phyloP scores from a whole-genome alignment of 2,113 vertebrate species.

The Merops nubicus region DNA sequence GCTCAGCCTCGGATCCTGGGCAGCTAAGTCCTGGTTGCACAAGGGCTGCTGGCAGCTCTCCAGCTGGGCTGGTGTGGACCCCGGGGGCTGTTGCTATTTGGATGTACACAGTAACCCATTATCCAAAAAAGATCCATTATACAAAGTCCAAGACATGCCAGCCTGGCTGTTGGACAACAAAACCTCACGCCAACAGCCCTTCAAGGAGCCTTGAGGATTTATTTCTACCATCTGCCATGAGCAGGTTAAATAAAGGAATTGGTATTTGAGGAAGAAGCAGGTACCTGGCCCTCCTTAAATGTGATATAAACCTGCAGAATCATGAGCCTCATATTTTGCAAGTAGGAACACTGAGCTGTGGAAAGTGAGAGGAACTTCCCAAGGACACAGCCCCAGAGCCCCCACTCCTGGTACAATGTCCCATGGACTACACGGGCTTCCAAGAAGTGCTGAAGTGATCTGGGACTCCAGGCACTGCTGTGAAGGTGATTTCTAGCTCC shows the following conservation, averaged over 20 bases:
- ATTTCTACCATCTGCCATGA: neutral
- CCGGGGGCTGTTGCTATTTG: too few species aligned
- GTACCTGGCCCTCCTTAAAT: too few species aligned
- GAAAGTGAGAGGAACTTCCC: neutral
- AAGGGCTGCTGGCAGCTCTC: neutral
- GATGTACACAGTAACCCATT: too few species aligned
- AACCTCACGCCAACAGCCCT: neutral
- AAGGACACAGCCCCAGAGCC: neutral
- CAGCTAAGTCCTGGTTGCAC: neutral
- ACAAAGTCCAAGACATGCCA: neutral
- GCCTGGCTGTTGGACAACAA: neutral
- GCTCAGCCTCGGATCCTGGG: fast-evolving
- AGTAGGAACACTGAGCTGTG: neutral
- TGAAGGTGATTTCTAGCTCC: neutral
- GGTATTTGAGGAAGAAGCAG: too few species aligned
- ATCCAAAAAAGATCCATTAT: neutral
- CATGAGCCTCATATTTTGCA: neutral
- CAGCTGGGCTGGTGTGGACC: too few species aligned
- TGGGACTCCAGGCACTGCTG: neutral
- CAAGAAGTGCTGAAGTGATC: neutral
- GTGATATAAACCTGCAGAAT: neutral
- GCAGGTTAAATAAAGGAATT: neutral
- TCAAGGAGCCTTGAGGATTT: neutral
- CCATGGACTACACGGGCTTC: neutral
- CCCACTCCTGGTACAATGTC: fast-evolving